phyloP scores from a whole-genome alignment of 2,113 vertebrate species.

The Daboia siamensis region DNA sequence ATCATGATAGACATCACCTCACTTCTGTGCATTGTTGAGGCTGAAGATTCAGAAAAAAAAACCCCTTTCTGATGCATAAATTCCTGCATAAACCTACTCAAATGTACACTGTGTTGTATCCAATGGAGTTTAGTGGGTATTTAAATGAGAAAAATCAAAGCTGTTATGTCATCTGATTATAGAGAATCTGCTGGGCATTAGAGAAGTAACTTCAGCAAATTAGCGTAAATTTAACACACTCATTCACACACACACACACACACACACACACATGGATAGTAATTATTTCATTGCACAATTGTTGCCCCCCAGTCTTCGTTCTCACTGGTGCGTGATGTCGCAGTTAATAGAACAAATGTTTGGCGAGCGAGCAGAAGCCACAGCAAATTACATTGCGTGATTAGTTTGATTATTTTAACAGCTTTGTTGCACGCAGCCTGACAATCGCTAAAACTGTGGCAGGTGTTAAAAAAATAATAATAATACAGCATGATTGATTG shows the following conservation, averaged over 20 bases:
- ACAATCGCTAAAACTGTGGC: slow-evolving; percentile 60
- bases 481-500: slow-evolving; percentile 72
- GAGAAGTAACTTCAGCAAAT: slow-evolving; percentile 33
- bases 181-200: slow-evolving; percentile 10
- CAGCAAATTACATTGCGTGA: slow-evolving; percentile 71
- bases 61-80: not conserved
- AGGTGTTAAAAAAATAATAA: slow-evolving; percentile 52
- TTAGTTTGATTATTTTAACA: slow-evolving; percentile 67
- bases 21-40: not conserved
- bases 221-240: not conserved
- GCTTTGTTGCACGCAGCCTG: slow-evolving; percentile 55
- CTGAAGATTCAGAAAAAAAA: no score
- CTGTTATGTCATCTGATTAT: not conserved
- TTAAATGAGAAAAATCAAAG: slow-evolving; percentile 9
- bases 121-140: not conserved
- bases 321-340: slow-evolving; percentile 71
- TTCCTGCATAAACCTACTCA: not conserved
- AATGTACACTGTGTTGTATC: not conserved
- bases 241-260: not conserved
- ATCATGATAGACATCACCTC: not conserved
- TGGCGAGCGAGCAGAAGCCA: slow-evolving; percentile 67
- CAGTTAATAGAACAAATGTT: slow-evolving; percentile 76
- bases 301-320: slow-evolving; percentile 60
- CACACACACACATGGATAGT: not conserved
- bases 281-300: slow-evolving; percentile 52